Conservation (phyloP, 2,888 invertebrate genomes). For the Halictus ligatus region DNA sequence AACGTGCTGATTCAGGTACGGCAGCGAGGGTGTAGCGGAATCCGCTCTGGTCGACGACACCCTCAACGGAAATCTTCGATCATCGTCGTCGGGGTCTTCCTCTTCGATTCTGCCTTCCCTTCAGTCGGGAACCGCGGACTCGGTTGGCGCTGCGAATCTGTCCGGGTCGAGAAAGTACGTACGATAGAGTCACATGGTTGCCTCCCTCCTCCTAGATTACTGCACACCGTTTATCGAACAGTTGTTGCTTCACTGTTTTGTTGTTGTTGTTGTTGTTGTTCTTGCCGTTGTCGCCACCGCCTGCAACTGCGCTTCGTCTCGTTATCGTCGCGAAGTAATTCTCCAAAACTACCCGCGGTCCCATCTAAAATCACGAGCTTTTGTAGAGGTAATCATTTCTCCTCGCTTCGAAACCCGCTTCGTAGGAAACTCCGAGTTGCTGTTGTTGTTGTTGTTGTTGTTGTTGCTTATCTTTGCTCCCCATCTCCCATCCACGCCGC, state of each 20-base stretch:
- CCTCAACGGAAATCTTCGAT: slow-evolving; percentile 82
- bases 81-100: slow-evolving; percentile 65
- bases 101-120: slow-evolving; percentile 72
- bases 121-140: slow-evolving; percentile 72
- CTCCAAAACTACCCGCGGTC: background rate
- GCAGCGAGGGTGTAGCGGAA: slow-evolving; percentile 81
- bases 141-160: slow-evolving; percentile 70
- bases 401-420: slow-evolving; percentile 29
- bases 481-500: slow-evolving; percentile 22
- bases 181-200: slow-evolving; percentile 62
- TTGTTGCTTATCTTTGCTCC: slow-evolving; percentile 44
- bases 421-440: slow-evolving; percentile 43
- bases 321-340: slow-evolving; percentile 9
- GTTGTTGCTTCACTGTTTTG: slow-evolving; percentile 43
- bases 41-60: slow-evolving; percentile 82
- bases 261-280: slow-evolving; percentile 23
- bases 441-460: slow-evolving; percentile 23
- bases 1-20: slow-evolving; percentile 80
- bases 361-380: slow-evolving; percentile 34
- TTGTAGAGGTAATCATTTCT: slow-evolving; percentile 40
- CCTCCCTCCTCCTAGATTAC: slow-evolving; percentile 25
- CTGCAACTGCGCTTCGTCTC: background rate
- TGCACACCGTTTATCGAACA: slow-evolving; percentile 29
- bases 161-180: slow-evolving; percentile 78
- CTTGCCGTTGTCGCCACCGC: background rate